Evolutionary conservation across 1,140 invertebrate genomes (phyloP), one percentile per base, ranked within the genome.

Genomic region (Drosophila rhopaloa): DNA sequence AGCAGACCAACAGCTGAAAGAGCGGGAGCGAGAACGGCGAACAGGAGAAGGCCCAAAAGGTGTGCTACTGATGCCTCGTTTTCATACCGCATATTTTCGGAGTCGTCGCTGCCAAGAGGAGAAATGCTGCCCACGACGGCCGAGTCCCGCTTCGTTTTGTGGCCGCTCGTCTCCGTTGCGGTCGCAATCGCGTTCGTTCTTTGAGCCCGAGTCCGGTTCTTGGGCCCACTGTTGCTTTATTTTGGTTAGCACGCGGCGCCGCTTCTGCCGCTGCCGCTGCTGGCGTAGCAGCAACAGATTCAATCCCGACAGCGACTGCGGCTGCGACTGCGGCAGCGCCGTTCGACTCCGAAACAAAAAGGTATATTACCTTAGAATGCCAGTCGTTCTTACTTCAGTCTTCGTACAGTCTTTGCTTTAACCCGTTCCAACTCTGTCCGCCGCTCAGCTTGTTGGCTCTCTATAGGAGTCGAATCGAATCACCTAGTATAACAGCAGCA

Each of bases 351-450:
- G 90, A 91, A 91, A 91, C 80, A 89, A 91, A 90, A 91, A 91
- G 90, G 91, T 92, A 92, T 91, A 92, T 91, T 92, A 92, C 91
- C 91, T 92, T 90, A 86, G 90, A 91, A 92, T 91, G 79, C 76
- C 88, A 91, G 82, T 82, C 82, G 91, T 91, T 92, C 88, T 92
- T 91, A 92, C 90, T 92, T 92, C 91, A 92, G 91, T 92, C 91
- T 92, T 92, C 91, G 91, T 92, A 92, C 91, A 92, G 91, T 92
- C 91, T 92, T 92, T 91, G 91, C 91, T 92, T 92, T 92, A 92
- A 92, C 91, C 91, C 91, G 91, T 92, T 92, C 91, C 91, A 92
- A 92, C 83, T 92, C 91, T 92, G 88, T 92, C 91, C 91, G 91
- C 90, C 88, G 89, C 81, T 85, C 73, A 77, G 81, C 81, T 83